phyloP scores from a whole-genome alignment of 2,888 invertebrate species.

The Scaptomyza polygonia region DNA sequence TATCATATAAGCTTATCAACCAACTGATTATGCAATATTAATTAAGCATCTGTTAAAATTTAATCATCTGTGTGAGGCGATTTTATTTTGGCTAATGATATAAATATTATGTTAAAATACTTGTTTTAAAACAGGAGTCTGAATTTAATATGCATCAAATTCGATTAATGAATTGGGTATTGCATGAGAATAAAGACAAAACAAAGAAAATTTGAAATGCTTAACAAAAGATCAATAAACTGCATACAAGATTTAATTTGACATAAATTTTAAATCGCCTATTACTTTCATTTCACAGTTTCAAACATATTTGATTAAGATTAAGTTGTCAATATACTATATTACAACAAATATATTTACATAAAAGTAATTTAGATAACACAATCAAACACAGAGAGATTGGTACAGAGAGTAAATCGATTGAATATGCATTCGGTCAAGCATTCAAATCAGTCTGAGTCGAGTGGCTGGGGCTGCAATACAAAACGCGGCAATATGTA shows the following conservation, averaged over 20 bases:
- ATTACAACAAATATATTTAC: not conserved
- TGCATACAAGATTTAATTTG: too few relatives aligned
- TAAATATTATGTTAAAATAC: too few relatives aligned
- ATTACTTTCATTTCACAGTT: not conserved
- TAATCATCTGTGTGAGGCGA: too few relatives aligned
- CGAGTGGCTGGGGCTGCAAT: constrained; percentile 64
- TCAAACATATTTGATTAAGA: constrained; percentile 14
- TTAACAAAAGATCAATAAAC: too few relatives aligned
- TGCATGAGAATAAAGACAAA: not conserved
- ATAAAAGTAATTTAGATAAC: not conserved
- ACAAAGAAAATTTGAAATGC: too few relatives aligned
- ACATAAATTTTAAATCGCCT: not conserved
- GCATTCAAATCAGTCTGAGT: constrained; percentile 19
- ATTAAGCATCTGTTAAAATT: too few relatives aligned
- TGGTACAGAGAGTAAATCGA: constrained; percentile 1
- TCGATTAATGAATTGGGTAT: not conserved
- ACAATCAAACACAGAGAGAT: not conserved
- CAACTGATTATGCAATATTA: not conserved
- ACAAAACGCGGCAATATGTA: constrained; percentile 56
- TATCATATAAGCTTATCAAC: not conserved
- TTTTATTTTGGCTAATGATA: too few relatives aligned
- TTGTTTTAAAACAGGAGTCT: too few relatives aligned
- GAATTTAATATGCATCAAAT: too few relatives aligned
- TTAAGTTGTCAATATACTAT: constrained; percentile 12
- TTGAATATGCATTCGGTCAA: constrained; percentile 7